A percentile compares a stretch with the other conserved stretches of the same genome.
Conservation (phyloP, 2,888 invertebrate genomes). For the Torymus texanus region DNA sequence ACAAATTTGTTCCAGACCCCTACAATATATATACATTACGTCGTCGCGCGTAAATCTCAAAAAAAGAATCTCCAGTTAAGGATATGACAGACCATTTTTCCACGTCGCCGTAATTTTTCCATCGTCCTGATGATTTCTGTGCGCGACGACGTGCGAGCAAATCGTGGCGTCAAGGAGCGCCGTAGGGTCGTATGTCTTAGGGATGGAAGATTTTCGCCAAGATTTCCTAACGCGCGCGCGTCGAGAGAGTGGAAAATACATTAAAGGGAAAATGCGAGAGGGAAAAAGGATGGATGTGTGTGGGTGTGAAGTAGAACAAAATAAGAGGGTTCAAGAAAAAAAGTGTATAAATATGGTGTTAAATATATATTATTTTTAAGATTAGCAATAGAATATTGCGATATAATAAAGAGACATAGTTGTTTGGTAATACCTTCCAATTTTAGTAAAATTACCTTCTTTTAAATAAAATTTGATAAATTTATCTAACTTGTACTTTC, state of each 20-base stretch:
- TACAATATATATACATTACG: background rate
- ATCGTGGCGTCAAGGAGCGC: conserved; percentile 25
- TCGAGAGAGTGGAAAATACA: conserved; percentile 34
- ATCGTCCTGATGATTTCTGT: conserved; percentile 39
- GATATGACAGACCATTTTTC: conserved; percentile 35
- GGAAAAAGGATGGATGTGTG: background rate
- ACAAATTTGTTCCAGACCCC: no score
- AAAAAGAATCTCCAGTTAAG: conserved; percentile 1
- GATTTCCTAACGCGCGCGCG: conserved; percentile 46
- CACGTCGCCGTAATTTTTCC: conserved; percentile 42
- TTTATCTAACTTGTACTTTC: no score
- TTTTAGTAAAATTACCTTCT: no score
- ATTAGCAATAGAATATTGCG: no score
- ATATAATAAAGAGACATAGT: no score
- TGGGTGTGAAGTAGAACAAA: background rate
- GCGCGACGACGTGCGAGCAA: conserved; percentile 27
- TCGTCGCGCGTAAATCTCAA: no score
- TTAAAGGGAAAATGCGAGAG: conserved; percentile 21
- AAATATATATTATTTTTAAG: no score
- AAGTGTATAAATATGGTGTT: no score
- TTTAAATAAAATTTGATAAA: no score
- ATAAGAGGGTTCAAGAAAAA: no score
- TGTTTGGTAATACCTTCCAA: no score
- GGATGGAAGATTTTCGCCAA: conserved; percentile 38
- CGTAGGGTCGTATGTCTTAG: conserved; percentile 43